phyloP scores from a whole-genome alignment of 2,888 invertebrate species.

The Acleris holmiana region DNA sequence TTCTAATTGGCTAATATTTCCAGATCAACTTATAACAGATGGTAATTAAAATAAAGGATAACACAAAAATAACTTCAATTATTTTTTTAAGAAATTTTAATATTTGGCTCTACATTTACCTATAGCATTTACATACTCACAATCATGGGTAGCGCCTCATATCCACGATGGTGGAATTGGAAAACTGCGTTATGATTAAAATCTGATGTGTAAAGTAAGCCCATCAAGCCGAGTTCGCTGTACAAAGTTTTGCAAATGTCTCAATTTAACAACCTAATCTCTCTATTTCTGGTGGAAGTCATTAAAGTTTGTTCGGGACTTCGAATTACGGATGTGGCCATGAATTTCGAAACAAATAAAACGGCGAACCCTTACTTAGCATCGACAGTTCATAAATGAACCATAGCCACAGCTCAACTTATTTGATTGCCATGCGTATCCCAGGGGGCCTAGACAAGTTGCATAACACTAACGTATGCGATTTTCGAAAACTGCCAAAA shows the following conservation, averaged over 20 bases:
- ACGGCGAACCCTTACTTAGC: background rate
- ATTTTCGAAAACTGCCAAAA: too few species aligned
- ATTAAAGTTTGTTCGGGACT: slow-evolving; percentile 61
- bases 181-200: slow-evolving; percentile 29
- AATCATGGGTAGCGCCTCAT: background rate
- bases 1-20: too few species aligned
- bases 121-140: too few species aligned
- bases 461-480: too few species aligned
- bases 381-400: background rate
- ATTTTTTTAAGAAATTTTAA: too few species aligned
- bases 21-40: too few species aligned
- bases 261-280: slow-evolving; percentile 41
- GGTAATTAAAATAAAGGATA: background rate
- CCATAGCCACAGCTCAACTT: background rate
- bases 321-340: slow-evolving; percentile 55
- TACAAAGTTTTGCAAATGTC: slow-evolving; percentile 30
- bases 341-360: slow-evolving; percentile 46
- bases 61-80: background rate
- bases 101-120: too few species aligned
- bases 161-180: slow-evolving; percentile 10
- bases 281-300: slow-evolving; percentile 47
- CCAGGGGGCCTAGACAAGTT: too few species aligned
- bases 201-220: slow-evolving; percentile 30
- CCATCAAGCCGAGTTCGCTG: slow-evolving; percentile 21
- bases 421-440: background rate